Conservation (phyloP, 1,140 invertebrate species). For the Homalodisca vitripennis region DNA sequence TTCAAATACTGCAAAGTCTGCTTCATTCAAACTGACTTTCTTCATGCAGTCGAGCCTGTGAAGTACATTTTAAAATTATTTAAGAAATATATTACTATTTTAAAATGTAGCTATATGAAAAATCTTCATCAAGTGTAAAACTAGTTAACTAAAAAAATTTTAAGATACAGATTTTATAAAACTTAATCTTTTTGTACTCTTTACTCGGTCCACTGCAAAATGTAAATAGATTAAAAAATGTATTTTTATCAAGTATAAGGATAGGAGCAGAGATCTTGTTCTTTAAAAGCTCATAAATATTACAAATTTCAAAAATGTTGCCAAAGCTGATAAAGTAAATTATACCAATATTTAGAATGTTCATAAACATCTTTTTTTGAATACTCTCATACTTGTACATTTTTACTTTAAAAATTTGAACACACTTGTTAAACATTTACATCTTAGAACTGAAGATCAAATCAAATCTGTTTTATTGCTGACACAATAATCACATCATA, state of each 20-base stretch:
- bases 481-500: too few relatives aligned
- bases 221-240: not conserved
- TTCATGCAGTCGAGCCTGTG: constrained; percentile 72
- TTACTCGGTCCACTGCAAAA: not conserved
- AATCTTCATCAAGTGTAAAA: not conserved
- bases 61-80: not conserved
- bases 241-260: not conserved
- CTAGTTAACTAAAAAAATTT: not conserved
- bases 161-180: not conserved
- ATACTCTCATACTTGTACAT: too few relatives aligned
- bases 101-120: not conserved
- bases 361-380: too few relatives aligned
- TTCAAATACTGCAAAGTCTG: constrained; percentile 79
- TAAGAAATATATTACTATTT: not conserved
- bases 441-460: too few relatives aligned
- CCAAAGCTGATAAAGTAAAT: too few relatives aligned
- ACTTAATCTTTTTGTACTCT: not conserved
- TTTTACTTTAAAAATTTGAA: too few relatives aligned
- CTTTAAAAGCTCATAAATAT: too few relatives aligned
- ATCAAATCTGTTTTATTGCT: too few relatives aligned
- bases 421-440: too few relatives aligned
- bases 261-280: too few relatives aligned
- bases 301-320: too few relatives aligned
- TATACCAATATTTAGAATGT: too few relatives aligned
- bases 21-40: constrained; percentile 65